phyloP scores from a whole-genome alignment of 2,797 vertebrate genomes.

The Geotrypetes seraphini region DNA sequence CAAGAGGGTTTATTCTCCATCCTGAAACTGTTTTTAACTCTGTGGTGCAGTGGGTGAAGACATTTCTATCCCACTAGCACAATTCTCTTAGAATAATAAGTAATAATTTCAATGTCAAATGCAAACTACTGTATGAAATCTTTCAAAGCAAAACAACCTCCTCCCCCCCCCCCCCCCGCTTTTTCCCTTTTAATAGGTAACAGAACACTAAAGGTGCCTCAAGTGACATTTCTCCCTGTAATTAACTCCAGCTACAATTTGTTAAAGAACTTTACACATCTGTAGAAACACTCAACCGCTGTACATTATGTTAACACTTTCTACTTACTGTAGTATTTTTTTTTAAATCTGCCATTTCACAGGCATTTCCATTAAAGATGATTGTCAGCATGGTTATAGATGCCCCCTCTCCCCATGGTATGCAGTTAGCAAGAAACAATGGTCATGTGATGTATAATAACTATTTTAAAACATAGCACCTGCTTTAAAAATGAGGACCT shows the following conservation, averaged over 20 bases:
- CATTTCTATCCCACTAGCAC: slow-evolving; percentile 6
- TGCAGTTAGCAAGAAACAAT: background rate
- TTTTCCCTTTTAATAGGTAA: slow-evolving; percentile 27
- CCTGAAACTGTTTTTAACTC: slow-evolving; percentile 21
- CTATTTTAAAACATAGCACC: background rate
- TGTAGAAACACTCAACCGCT: slow-evolving; percentile 25
- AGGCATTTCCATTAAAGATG: background rate
- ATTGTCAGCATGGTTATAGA: background rate
- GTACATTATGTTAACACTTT: slow-evolving; percentile 18
- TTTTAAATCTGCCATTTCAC: slow-evolving; percentile 15
- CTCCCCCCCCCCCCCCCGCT: too few relatives aligned
- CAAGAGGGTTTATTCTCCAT: slow-evolving; percentile 15
- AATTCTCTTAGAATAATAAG: slow-evolving; percentile 13
- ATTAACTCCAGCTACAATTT: slow-evolving; percentile 20
- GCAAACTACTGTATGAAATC: too few relatives aligned
- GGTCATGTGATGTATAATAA: background rate
- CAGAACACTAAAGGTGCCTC: slow-evolving; percentile 21
- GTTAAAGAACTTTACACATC: slow-evolving; percentile 31
- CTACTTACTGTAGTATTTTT: too few relatives aligned
- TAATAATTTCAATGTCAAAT: slow-evolving; percentile 18
- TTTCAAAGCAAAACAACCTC: slow-evolving; percentile 14
- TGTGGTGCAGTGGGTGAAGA: slow-evolving; percentile 1
- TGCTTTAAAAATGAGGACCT: too few relatives aligned
- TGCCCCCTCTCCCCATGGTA: slow-evolving; percentile 1
- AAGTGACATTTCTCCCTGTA: slow-evolving; percentile 3